phyloP scores from a whole-genome alignment of 2,113 vertebrate genomes.

The Synodontis membranacea region DNA sequence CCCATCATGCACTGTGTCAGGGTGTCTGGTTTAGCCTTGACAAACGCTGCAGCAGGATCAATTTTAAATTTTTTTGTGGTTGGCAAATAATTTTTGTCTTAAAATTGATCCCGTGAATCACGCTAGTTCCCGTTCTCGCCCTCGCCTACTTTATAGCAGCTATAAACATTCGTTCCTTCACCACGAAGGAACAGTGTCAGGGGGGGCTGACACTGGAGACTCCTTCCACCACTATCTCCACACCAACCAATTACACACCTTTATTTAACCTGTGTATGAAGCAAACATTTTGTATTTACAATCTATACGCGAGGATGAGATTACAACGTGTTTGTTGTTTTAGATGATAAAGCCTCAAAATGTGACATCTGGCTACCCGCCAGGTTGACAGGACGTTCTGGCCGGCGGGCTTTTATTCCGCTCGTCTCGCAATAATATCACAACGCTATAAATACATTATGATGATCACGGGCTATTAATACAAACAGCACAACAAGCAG shows the following conservation, averaged over 20 bases:
- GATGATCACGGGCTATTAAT: conserved; percentile 20
- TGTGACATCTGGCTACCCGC: conserved; percentile 71
- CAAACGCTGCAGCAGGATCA: no score
- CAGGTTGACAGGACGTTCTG: conserved; percentile 65
- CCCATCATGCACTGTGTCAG: background rate
- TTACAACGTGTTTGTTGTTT: background rate
- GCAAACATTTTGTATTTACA: background rate
- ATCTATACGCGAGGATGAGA: background rate
- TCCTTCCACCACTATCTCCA: background rate
- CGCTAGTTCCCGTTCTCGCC: no score
- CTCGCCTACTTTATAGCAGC: background rate
- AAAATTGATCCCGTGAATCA: no score
- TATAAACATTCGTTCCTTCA: background rate
- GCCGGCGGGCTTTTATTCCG: conserved; percentile 70
- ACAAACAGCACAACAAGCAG: background rate
- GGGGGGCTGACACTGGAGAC: background rate
- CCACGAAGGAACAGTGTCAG: no score
- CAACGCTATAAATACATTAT: background rate
- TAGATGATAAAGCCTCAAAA: conserved; percentile 55
- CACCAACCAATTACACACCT: background rate
- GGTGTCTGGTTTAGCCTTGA: background rate
- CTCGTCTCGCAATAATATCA: conserved; percentile 8
- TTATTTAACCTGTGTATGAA: background rate
- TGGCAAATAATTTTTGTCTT: no score
- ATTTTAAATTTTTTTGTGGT: no score